Evolutionary conservation across 2,797 vertebrate species (phyloP).

Genomic region (Borostomias antarcticus): DNA sequence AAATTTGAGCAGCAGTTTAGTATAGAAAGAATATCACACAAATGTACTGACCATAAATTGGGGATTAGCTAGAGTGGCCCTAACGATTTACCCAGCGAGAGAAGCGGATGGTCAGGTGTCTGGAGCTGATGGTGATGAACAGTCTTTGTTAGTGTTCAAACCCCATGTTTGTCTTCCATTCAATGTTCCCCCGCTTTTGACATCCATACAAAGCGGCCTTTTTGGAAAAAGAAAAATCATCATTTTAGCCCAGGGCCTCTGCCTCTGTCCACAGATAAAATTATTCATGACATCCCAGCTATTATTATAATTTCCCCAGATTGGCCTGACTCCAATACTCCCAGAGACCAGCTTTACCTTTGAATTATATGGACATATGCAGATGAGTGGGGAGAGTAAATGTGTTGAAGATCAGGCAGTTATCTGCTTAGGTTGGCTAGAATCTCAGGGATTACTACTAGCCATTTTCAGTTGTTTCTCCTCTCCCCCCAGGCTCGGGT

Average conservation of each 20-base stretch:
- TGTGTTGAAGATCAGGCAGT: constrained; percentile 22
- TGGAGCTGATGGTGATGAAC: neutral
- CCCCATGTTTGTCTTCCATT: constrained; percentile 15
- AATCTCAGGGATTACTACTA: constrained; percentile 20
- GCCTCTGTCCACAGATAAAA: constrained; percentile 12
- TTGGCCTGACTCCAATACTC: constrained; percentile 29
- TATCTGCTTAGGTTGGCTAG: constrained; percentile 12
- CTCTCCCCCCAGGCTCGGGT: too few species aligned
- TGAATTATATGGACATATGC: constrained; percentile 47
- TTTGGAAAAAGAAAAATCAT: constrained; percentile 5
- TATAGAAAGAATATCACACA: neutral
- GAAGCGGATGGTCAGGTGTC: constrained; percentile 1
- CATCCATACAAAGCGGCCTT: constrained; percentile 5
- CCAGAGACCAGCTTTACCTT: constrained; percentile 25
- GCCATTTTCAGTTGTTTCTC: too few species aligned
- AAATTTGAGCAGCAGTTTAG: too few species aligned
- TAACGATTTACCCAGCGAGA: constrained; percentile 6
- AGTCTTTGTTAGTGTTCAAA: constrained; percentile 17
- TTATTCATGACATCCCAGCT: constrained; percentile 27
- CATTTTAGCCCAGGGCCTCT: constrained; percentile 10
- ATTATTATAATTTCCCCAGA: constrained; percentile 23
- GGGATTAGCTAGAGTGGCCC: neutral
- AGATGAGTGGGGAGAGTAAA: constrained; percentile 27
- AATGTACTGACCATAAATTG: neutral
- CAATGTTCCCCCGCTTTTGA: constrained; percentile 3